Conservation (phyloP, 2,113 vertebrate genomes). For the Columbina picui region DNA sequence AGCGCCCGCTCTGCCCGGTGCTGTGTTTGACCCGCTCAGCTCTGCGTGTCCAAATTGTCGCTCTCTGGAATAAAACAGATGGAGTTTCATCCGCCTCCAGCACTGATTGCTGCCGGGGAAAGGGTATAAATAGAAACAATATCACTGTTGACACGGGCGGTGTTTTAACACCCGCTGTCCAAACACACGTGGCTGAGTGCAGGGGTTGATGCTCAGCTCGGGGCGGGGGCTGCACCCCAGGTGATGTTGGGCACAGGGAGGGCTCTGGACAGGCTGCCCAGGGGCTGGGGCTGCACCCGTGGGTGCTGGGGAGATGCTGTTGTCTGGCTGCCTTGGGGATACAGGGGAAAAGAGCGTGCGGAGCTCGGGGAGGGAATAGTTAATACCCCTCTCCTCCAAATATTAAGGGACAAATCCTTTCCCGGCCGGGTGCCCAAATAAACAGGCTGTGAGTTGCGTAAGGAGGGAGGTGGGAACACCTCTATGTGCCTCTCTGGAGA, state of each 20-base stretch:
- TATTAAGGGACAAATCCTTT: neutral
- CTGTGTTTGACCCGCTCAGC: neutral
- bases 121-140: neutral
- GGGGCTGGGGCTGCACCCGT: neutral
- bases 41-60: neutral
- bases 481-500: rapidly evolving
- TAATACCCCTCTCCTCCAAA: neutral
- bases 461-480: neutral
- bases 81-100: neutral
- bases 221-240: neutral
- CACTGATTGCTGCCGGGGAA: neutral
- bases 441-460: slow-evolving; percentile 3
- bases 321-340: neutral
- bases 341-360: rapidly evolving
- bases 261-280: neutral
- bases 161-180: rapidly evolving
- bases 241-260: rapidly evolving
- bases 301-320: neutral
- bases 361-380: neutral
- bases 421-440: slow-evolving; percentile 3
- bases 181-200: neutral
- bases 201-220: neutral
- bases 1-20: rapidly evolving
- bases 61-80: neutral
- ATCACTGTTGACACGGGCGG: rapidly evolving